Conservation (phyloP, 2,113 vertebrate genomes). For the Pomatorhinus ruficollis region DNA sequence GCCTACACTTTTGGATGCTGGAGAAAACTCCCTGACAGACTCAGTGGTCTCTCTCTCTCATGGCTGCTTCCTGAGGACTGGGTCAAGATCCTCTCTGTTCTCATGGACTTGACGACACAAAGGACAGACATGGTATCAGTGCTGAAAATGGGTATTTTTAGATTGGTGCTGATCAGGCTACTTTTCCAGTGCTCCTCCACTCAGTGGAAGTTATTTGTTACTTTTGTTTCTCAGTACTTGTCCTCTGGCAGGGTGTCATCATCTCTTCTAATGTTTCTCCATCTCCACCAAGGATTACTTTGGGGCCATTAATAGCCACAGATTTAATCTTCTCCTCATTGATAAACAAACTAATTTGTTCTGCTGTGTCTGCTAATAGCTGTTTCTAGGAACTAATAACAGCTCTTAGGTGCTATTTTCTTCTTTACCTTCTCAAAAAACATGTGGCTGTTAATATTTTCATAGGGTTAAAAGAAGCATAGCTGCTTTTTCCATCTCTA, state of each 20-base stretch:
- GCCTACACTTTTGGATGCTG: background rate
- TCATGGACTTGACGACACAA: accelerated
- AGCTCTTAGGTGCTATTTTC: conserved; percentile 50
- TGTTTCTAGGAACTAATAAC: conserved; percentile 51
- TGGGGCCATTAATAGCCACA: conserved; percentile 57
- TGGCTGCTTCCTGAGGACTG: background rate
- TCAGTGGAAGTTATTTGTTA: conserved; percentile 25
- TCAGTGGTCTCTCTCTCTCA: background rate
- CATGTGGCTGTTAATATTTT: background rate
- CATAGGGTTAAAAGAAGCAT: background rate
- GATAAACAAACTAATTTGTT: conserved; percentile 64
- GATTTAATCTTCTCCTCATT: conserved; percentile 39
- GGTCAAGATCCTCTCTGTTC: background rate
- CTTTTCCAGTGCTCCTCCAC: background rate
- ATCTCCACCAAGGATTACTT: conserved; percentile 29
- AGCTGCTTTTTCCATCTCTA: background rate
- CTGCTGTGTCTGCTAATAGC: conserved; percentile 41
- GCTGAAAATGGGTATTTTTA: conserved; percentile 19
- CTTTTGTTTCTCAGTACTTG: conserved; percentile 18
- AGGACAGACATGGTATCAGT: background rate
- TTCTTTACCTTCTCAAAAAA: conserved; percentile 37
- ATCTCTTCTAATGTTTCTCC: conserved; percentile 48
- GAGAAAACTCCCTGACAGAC: background rate
- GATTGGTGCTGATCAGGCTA: conserved; percentile 15
- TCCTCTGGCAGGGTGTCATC: conserved; percentile 10